phyloP scores from a whole-genome alignment of 2,888 invertebrate genomes.

The Erpobdella octoculata region DNA sequence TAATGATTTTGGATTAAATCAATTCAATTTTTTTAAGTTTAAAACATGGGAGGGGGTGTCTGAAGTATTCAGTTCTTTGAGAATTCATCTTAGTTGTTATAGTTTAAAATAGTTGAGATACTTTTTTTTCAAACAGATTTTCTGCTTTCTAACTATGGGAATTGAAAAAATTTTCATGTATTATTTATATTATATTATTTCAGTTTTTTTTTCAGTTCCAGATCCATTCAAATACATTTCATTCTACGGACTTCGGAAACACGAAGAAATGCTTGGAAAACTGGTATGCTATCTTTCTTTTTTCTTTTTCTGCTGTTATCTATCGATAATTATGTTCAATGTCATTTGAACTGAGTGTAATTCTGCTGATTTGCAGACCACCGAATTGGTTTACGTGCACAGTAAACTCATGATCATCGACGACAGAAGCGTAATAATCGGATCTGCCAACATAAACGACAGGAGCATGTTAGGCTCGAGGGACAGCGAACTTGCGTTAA shows the following conservation, averaged over 20 bases:
- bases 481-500: conserved; percentile 79
- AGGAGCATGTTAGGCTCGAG: conserved; percentile 84
- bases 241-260: conserved; percentile 79
- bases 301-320: no score
- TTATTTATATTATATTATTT: neutral
- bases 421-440: conserved; percentile 82
- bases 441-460: conserved; percentile 96
- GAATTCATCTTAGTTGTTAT: no score
- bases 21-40: no score
- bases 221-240: conserved; percentile 79
- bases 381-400: conserved; percentile 92
- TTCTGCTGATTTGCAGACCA: conserved; percentile 57
- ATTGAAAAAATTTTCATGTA: neutral
- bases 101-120: no score
- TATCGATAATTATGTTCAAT: neutral
- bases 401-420: conserved; percentile 91
- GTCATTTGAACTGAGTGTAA: no score
- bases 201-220: conserved; percentile 52
- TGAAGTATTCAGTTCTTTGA: no score
- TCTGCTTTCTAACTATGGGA: no score
- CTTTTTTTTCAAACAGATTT: no score
- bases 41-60: no score
- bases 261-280: conserved; percentile 65
- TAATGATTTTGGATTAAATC: no score
- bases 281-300: conserved; percentile 35